Evolutionary conservation across 2,888 invertebrate species (phyloP).

Genomic region (Andrena marginata): DNA sequence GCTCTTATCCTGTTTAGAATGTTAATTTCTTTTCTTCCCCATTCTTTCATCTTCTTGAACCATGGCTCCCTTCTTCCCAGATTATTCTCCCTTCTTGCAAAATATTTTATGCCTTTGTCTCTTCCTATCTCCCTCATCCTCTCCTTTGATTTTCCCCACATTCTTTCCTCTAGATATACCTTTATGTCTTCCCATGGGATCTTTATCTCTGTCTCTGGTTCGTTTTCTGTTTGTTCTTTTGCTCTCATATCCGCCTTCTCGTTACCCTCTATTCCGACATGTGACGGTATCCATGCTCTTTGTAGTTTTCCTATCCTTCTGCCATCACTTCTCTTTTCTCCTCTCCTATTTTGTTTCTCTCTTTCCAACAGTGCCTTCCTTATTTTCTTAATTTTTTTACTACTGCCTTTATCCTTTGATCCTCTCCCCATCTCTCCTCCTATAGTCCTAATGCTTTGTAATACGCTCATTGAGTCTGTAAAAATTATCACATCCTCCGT

Average conservation of each 20-base stretch:
- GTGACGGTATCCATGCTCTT: neutral
- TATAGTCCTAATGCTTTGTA: neutral
- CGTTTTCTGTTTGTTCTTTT: neutral
- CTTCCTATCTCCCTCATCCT: neutral
- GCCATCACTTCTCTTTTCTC: too few species aligned
- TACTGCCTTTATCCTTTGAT: too few species aligned
- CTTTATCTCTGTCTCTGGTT: neutral
- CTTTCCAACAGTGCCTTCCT: too few species aligned
- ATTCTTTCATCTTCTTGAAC: too few species aligned
- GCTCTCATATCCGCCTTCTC: neutral
- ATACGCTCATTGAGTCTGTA: neutral
- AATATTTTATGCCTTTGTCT: neutral
- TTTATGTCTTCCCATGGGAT: neutral
- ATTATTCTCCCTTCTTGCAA: neutral
- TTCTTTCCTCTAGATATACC: neutral
- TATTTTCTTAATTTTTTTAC: too few species aligned
- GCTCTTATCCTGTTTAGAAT: too few species aligned
- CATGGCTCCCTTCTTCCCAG: too few species aligned
- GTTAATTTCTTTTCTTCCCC: too few species aligned
- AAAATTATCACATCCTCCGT: neutral
- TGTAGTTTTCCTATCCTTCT: too few species aligned
- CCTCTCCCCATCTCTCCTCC: too few species aligned
- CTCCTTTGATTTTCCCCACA: neutral
- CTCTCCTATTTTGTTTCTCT: too few species aligned
- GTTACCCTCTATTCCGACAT: neutral